A percentile compares a stretch with the other conserved stretches of the same genome.
Evolutionary conservation across 2,113 vertebrate species (phyloP).

Genomic region (Pseudorhombus dupliciocellatus): DNA sequence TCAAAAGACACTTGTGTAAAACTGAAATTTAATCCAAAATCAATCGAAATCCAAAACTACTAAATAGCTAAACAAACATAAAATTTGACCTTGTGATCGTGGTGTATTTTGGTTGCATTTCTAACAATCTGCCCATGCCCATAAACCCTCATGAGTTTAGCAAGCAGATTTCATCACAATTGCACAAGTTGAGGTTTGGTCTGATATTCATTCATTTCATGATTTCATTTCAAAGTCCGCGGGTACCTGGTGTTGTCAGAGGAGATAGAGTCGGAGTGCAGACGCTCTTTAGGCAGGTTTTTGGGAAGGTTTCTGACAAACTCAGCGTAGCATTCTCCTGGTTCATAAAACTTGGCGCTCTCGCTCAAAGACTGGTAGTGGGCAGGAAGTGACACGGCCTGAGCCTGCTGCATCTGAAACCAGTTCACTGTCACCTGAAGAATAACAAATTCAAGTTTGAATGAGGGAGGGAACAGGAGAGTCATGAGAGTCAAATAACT

Average conservation of each 20-base stretch:
- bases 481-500: too few species aligned
- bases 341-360: constrained; percentile 91
- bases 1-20: neutral
- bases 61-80: neutral
- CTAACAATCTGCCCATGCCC: neutral
- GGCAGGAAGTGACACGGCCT: constrained; percentile 85
- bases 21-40: neutral
- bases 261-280: constrained; percentile 80
- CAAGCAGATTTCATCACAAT: constrained; percentile 1
- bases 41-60: constrained; percentile 5
- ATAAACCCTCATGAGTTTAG: neutral
- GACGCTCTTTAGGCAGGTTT: constrained; percentile 78
- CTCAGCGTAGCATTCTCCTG: constrained; percentile 90
- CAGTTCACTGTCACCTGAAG: constrained; percentile 93
- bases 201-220: neutral
- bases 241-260: constrained; percentile 86
- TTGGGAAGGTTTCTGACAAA: constrained; percentile 88
- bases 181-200: neutral
- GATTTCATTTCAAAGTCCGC: constrained; percentile 1
- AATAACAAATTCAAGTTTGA: constrained; percentile 12
- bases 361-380: constrained; percentile 89
- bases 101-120: neutral
- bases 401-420: constrained; percentile 93
- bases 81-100: neutral
- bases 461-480: neutral